Evolutionary conservation across 1,140 invertebrate species (phyloP).

Genomic region (Drosophila nannoptera): DNA sequence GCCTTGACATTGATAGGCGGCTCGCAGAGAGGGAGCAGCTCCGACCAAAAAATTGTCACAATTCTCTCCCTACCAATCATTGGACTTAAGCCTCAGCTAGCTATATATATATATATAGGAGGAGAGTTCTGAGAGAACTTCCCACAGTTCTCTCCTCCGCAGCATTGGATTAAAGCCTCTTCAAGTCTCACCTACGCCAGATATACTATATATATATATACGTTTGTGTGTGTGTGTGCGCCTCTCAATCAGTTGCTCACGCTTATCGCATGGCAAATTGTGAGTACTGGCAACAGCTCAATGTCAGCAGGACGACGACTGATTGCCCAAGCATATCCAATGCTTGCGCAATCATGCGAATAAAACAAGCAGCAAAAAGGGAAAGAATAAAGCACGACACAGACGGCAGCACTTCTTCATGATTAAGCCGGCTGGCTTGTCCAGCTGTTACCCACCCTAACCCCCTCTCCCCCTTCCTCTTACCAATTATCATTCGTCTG

Average conservation of each 20-base stretch:
- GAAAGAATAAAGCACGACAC: conserved; percentile 4
- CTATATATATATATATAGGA: too few species aligned
- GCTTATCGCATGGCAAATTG: conserved; percentile 15
- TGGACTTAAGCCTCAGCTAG: too few species aligned
- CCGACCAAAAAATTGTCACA: too few species aligned
- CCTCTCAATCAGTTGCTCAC: conserved; percentile 1
- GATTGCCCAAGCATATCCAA: conserved; percentile 30
- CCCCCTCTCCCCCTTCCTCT: background rate
- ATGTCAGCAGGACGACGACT: conserved; percentile 32
- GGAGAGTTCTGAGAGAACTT: too few species aligned
- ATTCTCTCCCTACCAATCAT: too few species aligned
- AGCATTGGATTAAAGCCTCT: too few species aligned
- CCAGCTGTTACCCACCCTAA: background rate
- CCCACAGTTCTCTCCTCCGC: too few species aligned
- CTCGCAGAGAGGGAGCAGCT: too few species aligned
- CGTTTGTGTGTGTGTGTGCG: too few species aligned
- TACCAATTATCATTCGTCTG: conserved; percentile 35
- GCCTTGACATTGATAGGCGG: conserved; percentile 1
- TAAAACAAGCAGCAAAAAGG: background rate
- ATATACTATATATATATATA: too few species aligned
- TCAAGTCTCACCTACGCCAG: too few species aligned
- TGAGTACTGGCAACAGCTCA: conserved; percentile 27
- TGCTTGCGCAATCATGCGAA: conserved; percentile 37
- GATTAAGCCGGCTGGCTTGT: conserved; percentile 39
- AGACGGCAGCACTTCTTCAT: conserved; percentile 31